These are phyloP conservation scores for Dipodomys merriami DNA, from an alignment of 2,113 vertebrate species.

Conservation along the genomic window DNA sequence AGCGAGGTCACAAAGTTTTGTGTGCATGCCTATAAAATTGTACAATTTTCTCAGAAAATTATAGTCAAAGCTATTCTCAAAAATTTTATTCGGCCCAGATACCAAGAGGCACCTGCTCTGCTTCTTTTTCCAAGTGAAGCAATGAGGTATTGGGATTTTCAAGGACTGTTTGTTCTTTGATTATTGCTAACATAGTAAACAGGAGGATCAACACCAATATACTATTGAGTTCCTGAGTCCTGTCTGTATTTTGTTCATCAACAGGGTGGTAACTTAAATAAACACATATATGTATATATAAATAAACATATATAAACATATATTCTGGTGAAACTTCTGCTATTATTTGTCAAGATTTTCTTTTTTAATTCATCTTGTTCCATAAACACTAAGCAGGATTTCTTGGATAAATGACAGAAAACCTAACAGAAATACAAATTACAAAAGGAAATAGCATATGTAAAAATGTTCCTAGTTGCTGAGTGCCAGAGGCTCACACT, in stretches of 20 bases:
- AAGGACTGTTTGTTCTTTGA: background rate
- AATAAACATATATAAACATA: background rate
- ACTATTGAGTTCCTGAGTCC: background rate
- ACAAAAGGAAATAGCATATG: background rate
- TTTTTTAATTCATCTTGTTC: background rate
- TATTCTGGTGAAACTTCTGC: background rate
- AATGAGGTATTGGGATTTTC: background rate
- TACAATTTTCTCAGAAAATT: slow-evolving; percentile 56
- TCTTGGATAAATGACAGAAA: background rate
- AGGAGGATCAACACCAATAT: background rate
- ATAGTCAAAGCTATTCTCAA: slow-evolving; percentile 42
- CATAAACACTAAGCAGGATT: background rate
- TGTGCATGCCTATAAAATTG: slow-evolving; percentile 15
- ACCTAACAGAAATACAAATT: background rate
- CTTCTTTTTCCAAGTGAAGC: slow-evolving; percentile 11
- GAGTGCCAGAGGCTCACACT: no score
- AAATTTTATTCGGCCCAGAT: slow-evolving; percentile 35
- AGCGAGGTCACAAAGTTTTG: background rate
- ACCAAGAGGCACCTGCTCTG: background rate
- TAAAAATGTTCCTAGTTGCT: background rate
- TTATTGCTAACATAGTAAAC: background rate
- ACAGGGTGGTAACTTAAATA: background rate
- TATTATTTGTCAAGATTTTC: background rate
- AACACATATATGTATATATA: background rate
- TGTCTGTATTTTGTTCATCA: background rate